Conservation (phyloP, 2,797 vertebrate genomes). For the Psittacula echo region DNA sequence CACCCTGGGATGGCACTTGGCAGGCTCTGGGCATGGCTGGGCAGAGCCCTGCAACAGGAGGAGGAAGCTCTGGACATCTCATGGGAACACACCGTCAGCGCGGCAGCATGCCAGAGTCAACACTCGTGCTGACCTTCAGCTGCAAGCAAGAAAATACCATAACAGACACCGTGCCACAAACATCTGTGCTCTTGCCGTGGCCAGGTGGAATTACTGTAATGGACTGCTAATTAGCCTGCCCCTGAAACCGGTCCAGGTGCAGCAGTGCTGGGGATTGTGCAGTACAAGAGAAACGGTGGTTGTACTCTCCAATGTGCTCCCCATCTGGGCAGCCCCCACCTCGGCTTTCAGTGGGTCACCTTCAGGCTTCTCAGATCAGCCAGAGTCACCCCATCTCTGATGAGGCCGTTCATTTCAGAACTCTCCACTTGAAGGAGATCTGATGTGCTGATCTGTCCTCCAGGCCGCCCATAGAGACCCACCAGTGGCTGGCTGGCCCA, state of each 20-base stretch:
- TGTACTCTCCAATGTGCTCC: neutral
- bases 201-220: slow-evolving; percentile 5
- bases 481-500: neutral
- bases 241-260: neutral
- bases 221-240: neutral
- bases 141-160: neutral
- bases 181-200: neutral
- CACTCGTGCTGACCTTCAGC: neutral
- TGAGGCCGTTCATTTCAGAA: neutral
- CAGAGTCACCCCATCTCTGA: neutral
- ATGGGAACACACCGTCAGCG: neutral
- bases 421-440: neutral
- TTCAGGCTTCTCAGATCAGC: neutral
- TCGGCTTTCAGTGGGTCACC: neutral
- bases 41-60: neutral
- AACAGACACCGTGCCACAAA: neutral
- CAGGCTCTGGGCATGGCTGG: neutral
- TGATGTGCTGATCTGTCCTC: neutral
- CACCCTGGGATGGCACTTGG: neutral
- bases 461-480: neutral
- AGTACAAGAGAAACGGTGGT: neutral
- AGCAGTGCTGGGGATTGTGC: neutral
- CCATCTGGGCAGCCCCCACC: neutral
- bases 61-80: neutral
- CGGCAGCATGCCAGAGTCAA: neutral